These are phyloP conservation scores for Ptilodon capucinus DNA, from an alignment of 2,888 invertebrate species.

Conservation along the genomic window DNA sequence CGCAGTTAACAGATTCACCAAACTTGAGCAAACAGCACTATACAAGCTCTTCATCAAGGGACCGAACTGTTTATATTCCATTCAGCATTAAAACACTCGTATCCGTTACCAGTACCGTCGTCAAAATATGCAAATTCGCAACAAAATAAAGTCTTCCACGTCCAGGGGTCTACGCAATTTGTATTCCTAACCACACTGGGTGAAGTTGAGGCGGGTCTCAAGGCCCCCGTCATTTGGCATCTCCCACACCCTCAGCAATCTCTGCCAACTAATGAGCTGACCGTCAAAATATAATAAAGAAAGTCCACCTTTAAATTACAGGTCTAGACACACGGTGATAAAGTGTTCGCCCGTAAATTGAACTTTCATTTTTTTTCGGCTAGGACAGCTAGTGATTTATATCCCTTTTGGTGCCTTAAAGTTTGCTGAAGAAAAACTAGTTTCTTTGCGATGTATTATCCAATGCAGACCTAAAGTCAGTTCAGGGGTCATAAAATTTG, in stretches of 20 bases:
- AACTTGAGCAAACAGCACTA: too few species aligned
- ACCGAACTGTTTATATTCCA: not conserved
- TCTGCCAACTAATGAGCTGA: slow-evolving; percentile 30
- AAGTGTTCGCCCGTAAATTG: slow-evolving; percentile 20
- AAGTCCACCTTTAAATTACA: slow-evolving; percentile 21
- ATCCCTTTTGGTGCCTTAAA: not conserved
- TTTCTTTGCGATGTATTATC: too few species aligned
- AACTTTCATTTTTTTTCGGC: slow-evolving; percentile 16
- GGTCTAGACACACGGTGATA: slow-evolving; percentile 22
- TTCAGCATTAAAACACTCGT: not conserved
- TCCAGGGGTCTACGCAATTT: slow-evolving; percentile 18
- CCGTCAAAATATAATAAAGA: slow-evolving; percentile 25
- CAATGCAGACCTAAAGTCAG: too few species aligned
- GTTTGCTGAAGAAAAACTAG: not conserved
- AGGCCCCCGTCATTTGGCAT: slow-evolving; percentile 32
- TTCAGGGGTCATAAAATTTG: too few species aligned
- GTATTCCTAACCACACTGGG: slow-evolving; percentile 29
- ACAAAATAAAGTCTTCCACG: slow-evolving; percentile 23
- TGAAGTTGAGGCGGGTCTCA: slow-evolving; percentile 29
- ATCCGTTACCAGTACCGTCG: slow-evolving; percentile 16
- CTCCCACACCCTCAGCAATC: slow-evolving; percentile 15
- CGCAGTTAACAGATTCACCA: too few species aligned
- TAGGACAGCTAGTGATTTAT: not conserved
- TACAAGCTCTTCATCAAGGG: too few species aligned
- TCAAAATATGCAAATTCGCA: slow-evolving; percentile 29